Base-by-base conservation (phyloP, 2,113 vertebrate species). In the Canis aureus region DNA sequence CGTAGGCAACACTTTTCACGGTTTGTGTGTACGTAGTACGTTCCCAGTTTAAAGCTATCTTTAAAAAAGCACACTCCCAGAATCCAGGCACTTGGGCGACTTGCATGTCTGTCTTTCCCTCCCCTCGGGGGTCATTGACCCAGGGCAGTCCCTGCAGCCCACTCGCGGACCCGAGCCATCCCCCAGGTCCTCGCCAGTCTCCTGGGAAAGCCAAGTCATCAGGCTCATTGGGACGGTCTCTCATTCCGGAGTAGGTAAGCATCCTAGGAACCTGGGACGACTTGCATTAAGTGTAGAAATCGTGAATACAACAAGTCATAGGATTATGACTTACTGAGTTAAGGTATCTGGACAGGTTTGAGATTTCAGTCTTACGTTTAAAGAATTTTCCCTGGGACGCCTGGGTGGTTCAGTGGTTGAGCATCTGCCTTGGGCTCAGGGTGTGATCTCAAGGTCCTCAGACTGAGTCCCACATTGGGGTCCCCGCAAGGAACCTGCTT, bases 41-140 rank as follows among this genome's bases (percentile, higher is more conserved):
- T 69, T 32, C 67, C n/a, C 16, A 17, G 67, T 8, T 17, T 8
- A 19, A 69, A n/a, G 67, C 60, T 3, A 23, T 8, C 20, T 60
- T 60, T 22, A 60, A 20, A 62, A 32, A 69, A 69, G 3, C 3
- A 6, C 6, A 32, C 11, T 5, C 13, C n/a, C 4, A 8, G 9
- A 27, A 8, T 3, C 25, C 17, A 22, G 27, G 43, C 32, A 55
- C 0, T 1, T 1, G 43, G 51, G 32, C 9, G 0, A 0, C 10
- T 1, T 1, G 6, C 5, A 27, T 0, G 6, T 8, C 27, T 0
- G 6, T 8, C 55, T 25, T 55, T n/a, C 9, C 17, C 57, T 79
- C n/a, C 13, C 1, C 2, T 11, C 27, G 4, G 3, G 0, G 11
- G 29, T 49, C 57, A 8, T 17, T 1, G 27, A 35, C 38, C 17